Base-by-base conservation (phyloP, 92 coral and sea anemone genomes). In the Meandrina meandrites region DNA sequence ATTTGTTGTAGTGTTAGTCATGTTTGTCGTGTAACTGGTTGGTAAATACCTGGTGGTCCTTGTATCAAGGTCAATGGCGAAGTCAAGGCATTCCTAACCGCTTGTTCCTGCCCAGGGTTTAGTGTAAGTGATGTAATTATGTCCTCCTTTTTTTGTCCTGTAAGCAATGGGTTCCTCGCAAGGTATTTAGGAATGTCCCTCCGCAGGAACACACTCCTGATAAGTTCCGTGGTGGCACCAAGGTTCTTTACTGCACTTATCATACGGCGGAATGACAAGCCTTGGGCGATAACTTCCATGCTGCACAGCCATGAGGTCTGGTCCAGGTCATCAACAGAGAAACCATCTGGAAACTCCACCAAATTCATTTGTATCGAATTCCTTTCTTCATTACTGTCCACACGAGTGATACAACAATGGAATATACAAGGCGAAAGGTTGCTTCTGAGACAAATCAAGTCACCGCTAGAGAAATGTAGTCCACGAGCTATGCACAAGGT, bases 1-100 rank as follows among this genome's bases (percentile, higher is more conserved):
- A 64, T 7, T 64, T 24, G 8, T 8, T 5, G 70, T 64, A 64
- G n/a, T 64, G 27, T 24, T 11, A 60, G 68, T 60, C 68, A 19
- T 24, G 68, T 60, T 60, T 21, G 68, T 6, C 68, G 68, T 60
- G 22, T 22, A 22, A 6, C 0, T 58, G 66, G 7, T 1, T 58
- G 21, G 1, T 21, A 22, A 60, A 60, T 85, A 90, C 98, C 98
- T 91, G 98, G 96, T 30, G 91, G 94, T 12, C 98, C 98, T 67
- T 96, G 94, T 32, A 96, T 93, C 24, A 96, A 83, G 35, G 95
- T 87, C 57, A 96, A 80, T 22, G 95, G 94, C 51, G 92, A 93
- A 27, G 87, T 89, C 72, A 93, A 66, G 4, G 99, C 99, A 19
- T 79, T 80, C 60, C 68, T 88, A 13, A 96, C 90, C 7, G 99